phyloP scores from a whole-genome alignment of 2,113 vertebrate genomes.

The Percina caprodes region DNA sequence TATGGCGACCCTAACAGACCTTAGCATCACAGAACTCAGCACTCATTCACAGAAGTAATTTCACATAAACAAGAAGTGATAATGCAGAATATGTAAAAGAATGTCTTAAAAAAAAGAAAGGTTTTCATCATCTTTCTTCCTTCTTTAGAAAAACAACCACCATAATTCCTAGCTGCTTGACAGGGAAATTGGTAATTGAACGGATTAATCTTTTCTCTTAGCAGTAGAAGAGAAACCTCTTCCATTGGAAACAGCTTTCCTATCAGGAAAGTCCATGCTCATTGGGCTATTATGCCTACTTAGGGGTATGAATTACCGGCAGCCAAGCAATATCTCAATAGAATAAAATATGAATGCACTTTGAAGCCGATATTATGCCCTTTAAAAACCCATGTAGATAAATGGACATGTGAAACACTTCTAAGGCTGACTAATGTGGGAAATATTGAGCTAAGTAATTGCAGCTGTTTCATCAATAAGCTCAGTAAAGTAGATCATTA shows the following conservation, averaged over 20 bases:
- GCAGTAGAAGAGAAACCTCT: conserved; percentile 52
- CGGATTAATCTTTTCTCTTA: conserved; percentile 53
- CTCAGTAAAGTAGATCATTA: conserved; percentile 78
- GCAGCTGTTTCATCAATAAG: conserved; percentile 79
- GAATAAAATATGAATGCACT: conserved; percentile 83
- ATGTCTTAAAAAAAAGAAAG: conserved; percentile 26
- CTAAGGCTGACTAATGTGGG: conserved; percentile 81
- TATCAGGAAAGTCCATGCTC: conserved; percentile 73
- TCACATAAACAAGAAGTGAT: conserved; percentile 64
- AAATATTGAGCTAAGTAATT: conserved; percentile 85
- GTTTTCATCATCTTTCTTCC: conserved; percentile 50
- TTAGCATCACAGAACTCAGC: conserved; percentile 79
- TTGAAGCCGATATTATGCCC: conserved; percentile 68
- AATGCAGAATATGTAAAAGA: conserved; percentile 62
- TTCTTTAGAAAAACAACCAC: conserved; percentile 52
- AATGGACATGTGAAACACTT: conserved; percentile 78
- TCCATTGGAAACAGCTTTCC: conserved; percentile 70
- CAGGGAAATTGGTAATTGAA: conserved; percentile 67
- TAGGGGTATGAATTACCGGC: conserved; percentile 81
- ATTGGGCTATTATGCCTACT: conserved; percentile 76
- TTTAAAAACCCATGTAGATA: conserved; percentile 76
- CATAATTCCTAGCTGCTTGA: conserved; percentile 65
- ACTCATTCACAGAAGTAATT: conserved; percentile 81
- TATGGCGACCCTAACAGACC: conserved; percentile 74
- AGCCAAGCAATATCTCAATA: conserved; percentile 76